Evolutionary conservation across 2,888 invertebrate genomes (phyloP), one percentile per base, ranked within the genome.

Genomic region (Caenorhabditis sp.): DNA sequence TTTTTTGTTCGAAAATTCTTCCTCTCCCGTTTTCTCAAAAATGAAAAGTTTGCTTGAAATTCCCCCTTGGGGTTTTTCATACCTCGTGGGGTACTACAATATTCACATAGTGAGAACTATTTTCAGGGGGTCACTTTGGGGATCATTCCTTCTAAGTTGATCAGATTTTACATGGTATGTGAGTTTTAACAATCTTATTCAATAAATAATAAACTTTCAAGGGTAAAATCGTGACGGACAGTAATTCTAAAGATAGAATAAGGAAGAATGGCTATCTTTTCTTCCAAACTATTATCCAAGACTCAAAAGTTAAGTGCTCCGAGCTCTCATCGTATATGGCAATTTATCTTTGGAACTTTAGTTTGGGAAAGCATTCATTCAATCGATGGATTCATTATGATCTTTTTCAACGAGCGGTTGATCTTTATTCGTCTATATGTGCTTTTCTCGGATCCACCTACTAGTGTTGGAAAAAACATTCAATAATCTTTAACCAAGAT

Each of bases 221-320:
- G 52, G 12, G 62, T 58, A n/a, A n/a, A n/a, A 26, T 58, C 52
- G n/a, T 56, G 27, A 36, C 21, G 0, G 62, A 67, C 36, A 20
- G 17, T 12, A 62, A n/a, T 12, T 67, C 67, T 12, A 62, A 38
- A 26, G 12, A 17, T 1, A 43, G 26, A 25, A 58, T 62, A 31
- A 50, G 53, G 20, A 50, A 53, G 38, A 67, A 67, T 27, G 59
- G 52, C n/a, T 21, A 27, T 14, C 53, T 67, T n/a, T 67, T 67
- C 43, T 67, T 67, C 25, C 67, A 67, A 62, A 67, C 67, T 43
- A 31, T 67, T 10, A 50, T 67, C 14, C 67, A 67, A 58, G 67
- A 67, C 67, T 20, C 62, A 62, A 43, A 56, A 56, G 27, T 62
- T 36, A 57, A 67, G 67, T 49, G 20, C 10, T 8, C 14, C 61